phyloP scores from a whole-genome alignment of 2,888 invertebrate species.

The Lacanobia oleracea region DNA sequence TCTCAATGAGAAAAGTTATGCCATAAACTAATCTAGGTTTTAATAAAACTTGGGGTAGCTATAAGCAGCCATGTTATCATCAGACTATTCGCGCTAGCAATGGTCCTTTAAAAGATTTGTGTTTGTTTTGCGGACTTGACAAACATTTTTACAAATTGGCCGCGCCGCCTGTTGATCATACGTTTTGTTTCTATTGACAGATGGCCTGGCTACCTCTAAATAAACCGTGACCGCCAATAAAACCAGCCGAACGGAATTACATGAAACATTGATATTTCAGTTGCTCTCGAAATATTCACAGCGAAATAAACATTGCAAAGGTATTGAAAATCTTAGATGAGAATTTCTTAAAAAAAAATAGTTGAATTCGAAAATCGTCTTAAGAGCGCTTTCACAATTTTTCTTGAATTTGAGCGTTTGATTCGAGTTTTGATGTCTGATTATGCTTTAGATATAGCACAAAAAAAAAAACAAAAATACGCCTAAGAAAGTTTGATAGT shows the following conservation, averaged over 20 bases:
- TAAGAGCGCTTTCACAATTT: too few species aligned
- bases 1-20: slow-evolving; percentile 22
- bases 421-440: too few species aligned
- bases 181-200: slow-evolving; percentile 51
- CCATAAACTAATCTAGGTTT: slow-evolving; percentile 34
- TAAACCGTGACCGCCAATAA: slow-evolving; percentile 29
- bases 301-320: neutral
- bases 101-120: slow-evolving; percentile 48
- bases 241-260: slow-evolving; percentile 27
- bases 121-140: slow-evolving; percentile 42
- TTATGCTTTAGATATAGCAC: too few species aligned
- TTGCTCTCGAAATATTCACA: slow-evolving; percentile 18
- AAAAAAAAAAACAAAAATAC: too few species aligned
- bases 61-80: slow-evolving; percentile 19
- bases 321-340: neutral
- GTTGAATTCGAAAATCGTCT: slow-evolving; percentile 14
- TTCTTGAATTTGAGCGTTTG: too few species aligned
- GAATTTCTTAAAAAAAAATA: slow-evolving; percentile 6
- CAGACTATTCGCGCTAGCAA: slow-evolving; percentile 22
- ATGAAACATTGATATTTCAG: slow-evolving; percentile 3
- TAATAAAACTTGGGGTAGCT: slow-evolving; percentile 10
- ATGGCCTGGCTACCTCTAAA: slow-evolving; percentile 36
- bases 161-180: slow-evolving; percentile 41
- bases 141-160: slow-evolving; percentile 61
- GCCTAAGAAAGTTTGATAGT: too few species aligned